These are phyloP conservation scores for Drosophila tristis DNA, from an alignment of 1,140 invertebrate genomes.

Conservation along the genomic window DNA sequence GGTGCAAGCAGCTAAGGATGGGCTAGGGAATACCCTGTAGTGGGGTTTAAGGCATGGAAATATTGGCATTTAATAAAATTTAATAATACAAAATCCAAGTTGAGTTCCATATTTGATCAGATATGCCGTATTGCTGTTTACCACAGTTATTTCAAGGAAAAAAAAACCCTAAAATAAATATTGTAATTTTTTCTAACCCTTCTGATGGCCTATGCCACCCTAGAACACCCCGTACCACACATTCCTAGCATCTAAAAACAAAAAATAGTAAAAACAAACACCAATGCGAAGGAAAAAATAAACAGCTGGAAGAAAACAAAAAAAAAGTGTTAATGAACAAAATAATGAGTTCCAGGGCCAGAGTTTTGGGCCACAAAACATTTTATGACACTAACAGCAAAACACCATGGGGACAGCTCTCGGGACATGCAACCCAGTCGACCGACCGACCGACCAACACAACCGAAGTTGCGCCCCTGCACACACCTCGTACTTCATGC, in stretches of 20 bases:
- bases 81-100: no score
- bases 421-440: constrained; percentile 11
- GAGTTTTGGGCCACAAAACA: constrained; percentile 74
- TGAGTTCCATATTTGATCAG: no score
- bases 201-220: background rate
- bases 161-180: background rate
- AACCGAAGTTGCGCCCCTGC: constrained; percentile 13
- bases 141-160: no score
- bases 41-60: no score
- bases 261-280: constrained; percentile 34
- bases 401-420: constrained; percentile 66
- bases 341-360: constrained; percentile 78
- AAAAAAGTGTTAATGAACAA: constrained; percentile 82
- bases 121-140: no score
- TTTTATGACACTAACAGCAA: constrained; percentile 81
- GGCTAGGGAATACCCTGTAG: constrained; percentile 3
- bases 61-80: no score
- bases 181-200: background rate
- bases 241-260: constrained; percentile 6
- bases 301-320: constrained; percentile 4
- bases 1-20: no score
- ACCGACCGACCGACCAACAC: constrained; percentile 4
- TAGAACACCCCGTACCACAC: background rate
- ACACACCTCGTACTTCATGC: no score
- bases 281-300: constrained; percentile 24